phyloP scores from a whole-genome alignment of 2,888 invertebrate species.

The Eristalinus aeneus region DNA sequence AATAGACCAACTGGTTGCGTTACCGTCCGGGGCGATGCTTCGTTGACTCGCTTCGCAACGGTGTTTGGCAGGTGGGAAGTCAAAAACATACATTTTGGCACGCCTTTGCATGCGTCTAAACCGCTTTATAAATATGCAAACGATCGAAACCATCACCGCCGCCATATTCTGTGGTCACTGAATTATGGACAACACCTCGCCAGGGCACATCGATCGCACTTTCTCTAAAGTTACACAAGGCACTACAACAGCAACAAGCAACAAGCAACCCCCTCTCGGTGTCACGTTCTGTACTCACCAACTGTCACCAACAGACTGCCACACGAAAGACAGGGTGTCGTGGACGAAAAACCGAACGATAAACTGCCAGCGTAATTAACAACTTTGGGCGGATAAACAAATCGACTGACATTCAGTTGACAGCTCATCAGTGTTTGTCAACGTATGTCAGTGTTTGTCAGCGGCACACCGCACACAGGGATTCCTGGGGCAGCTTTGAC shows the following conservation, averaged over 20 bases:
- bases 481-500: slow-evolving; percentile 29
- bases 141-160: slow-evolving; percentile 5
- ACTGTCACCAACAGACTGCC: slow-evolving; percentile 50
- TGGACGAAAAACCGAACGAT: slow-evolving; percentile 14
- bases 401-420: slow-evolving; percentile 64
- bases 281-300: slow-evolving; percentile 32
- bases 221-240: slow-evolving; percentile 51
- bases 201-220: slow-evolving; percentile 6
- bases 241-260: slow-evolving; percentile 28
- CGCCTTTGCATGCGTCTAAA: slow-evolving; percentile 56
- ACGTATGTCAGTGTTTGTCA: slow-evolving; percentile 10
- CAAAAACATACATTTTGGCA: slow-evolving; percentile 41
- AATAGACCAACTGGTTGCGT: slow-evolving; percentile 47
- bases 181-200: slow-evolving; percentile 54
- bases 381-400: slow-evolving; percentile 54
- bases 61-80: slow-evolving; percentile 22
- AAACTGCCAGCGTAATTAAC: slow-evolving; percentile 54
- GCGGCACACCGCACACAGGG: background rate
- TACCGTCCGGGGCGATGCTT: slow-evolving; percentile 22
- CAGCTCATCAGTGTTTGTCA: slow-evolving; percentile 50
- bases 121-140: slow-evolving; percentile 59
- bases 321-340: slow-evolving; percentile 34
- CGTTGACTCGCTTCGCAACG: slow-evolving; percentile 23
- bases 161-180: slow-evolving; percentile 16
- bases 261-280: slow-evolving; percentile 40